phyloP scores from a whole-genome alignment of 2,888 invertebrate genomes.

The Leucophora obtusa region DNA sequence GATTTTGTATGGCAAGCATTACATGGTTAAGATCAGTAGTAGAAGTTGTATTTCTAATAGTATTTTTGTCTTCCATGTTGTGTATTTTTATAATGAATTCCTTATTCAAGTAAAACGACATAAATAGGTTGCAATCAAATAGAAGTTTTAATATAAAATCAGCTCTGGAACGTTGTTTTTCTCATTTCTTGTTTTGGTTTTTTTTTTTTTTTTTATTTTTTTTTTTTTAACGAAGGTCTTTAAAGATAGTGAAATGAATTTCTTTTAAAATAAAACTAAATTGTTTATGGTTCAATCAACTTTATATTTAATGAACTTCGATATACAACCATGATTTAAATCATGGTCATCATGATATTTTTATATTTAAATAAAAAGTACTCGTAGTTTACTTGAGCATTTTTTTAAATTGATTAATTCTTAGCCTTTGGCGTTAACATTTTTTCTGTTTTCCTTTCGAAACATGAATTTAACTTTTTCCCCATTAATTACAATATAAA shows the following conservation, averaged over 20 bases:
- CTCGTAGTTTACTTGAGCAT: neutral
- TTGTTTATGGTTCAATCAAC: constrained; percentile 57
- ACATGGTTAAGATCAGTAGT: neutral
- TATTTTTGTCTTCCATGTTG: constrained; percentile 14
- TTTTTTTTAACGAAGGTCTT: constrained; percentile 23
- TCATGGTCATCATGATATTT: neutral
- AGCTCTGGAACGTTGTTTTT: constrained; percentile 24
- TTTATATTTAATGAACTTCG: neutral
- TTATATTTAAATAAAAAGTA: neutral
- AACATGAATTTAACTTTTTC: neutral
- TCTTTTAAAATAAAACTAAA: constrained; percentile 31
- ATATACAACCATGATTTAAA: neutral
- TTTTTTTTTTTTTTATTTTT: constrained; percentile 2
- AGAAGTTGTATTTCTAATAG: neutral
- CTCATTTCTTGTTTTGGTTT: neutral
- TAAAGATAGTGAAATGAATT: constrained; percentile 35
- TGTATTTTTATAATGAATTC: constrained; percentile 37
- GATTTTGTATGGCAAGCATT: too few relatives aligned
- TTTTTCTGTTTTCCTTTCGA: neutral
- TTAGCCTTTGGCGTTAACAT: constrained; percentile 33
- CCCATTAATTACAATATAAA: neutral
- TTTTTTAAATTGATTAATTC: constrained; percentile 36
- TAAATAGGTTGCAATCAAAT: constrained; percentile 64
- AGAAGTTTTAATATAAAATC: constrained; percentile 58
- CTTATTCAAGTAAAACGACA: constrained; percentile 55